Evolutionary conservation across 2,113 vertebrate species (phyloP), one percentile per base, ranked within the genome.

Genomic region (Chelonoidis abingdonii): DNA sequence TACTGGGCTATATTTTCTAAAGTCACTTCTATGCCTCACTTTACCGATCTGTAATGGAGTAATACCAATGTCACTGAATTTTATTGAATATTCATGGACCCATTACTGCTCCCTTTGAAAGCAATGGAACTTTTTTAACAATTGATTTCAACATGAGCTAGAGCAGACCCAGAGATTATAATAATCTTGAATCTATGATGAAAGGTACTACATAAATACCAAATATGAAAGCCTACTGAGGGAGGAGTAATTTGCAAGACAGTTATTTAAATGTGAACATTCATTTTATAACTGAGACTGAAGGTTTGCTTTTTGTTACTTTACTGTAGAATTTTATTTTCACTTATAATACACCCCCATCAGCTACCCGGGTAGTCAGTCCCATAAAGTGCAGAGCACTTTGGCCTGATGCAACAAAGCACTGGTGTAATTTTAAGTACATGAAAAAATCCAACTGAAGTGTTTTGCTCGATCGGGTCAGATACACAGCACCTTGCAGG

Each of bases 71-170:
- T 92, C 95, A 53, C 72, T 65, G 88, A 75, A 83, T 81, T 95
- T 92, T 88, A 95, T 92, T 87, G 92, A 92, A 94, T 88, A 93
- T 83, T 90, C 91, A 84, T 82, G 80, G 81, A 90, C 84, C 80
- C 93, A 94, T 78, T 92, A 93, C 84, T 38, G 84, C 83, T 41
- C n/a, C 81, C 75, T 94, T 54, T 1, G 3, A 89, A 56, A 91
- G 53, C n/a, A 90, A 91, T 79, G 81, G 75, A 50, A 88, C 62
- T 95, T 97, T 96, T 82, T 93, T 11, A 49, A 93, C 95, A 92
- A 85, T 88, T 89, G 83, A 4, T 1, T 4, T 84, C 79, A 87
- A 83, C 92, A 83, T 27, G 87, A 94, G 81, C 57, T 84, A 95
- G 95, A 92, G 81, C 81, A 91, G 82, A 41, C 54, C 75, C 65